Evolutionary conservation across 2,888 invertebrate species (phyloP).

Genomic region (Platycheirus albimanus): DNA sequence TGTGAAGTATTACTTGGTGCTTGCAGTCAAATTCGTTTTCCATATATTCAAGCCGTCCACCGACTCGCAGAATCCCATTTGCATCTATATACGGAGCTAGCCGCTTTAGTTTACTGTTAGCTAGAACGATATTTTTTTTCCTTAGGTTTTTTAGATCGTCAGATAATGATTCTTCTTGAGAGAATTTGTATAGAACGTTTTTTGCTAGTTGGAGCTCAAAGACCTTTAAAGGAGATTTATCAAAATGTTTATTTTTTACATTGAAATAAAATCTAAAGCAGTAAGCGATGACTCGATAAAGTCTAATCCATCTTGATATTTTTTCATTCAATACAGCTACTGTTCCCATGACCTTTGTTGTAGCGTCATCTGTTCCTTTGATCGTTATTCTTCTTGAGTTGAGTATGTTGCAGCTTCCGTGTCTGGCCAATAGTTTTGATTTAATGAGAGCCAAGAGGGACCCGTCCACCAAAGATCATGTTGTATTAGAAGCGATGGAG

Average conservation of each 20-base stretch:
- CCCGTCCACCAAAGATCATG: constrained; percentile 29
- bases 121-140: too few species aligned
- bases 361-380: constrained; percentile 1
- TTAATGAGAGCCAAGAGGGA: constrained; percentile 1
- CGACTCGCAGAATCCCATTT: too few species aligned
- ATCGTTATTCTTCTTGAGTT: constrained; percentile 14
- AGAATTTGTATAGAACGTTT: constrained; percentile 12
- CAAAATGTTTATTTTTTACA: too few species aligned
- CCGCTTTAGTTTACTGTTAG: too few species aligned
- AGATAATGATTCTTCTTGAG: constrained; percentile 14
- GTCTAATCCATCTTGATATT: constrained; percentile 1
- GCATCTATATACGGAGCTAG: too few species aligned
- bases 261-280: constrained; percentile 6
- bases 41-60: too few species aligned
- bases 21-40: too few species aligned
- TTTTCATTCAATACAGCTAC: constrained; percentile 5
- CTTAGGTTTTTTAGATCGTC: constrained; percentile 1
- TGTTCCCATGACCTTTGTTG: neutral
- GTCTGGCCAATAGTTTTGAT: neutral
- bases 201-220: neutral
- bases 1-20: too few species aligned
- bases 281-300: constrained; percentile 10
- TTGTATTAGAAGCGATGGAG: neutral
- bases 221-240: neutral
- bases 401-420: constrained; percentile 3